A percentile compares a stretch with the other conserved stretches of the same genome.
phyloP scores from a whole-genome alignment of 2,113 vertebrate species.

The Odobenus rosmarus region DNA sequence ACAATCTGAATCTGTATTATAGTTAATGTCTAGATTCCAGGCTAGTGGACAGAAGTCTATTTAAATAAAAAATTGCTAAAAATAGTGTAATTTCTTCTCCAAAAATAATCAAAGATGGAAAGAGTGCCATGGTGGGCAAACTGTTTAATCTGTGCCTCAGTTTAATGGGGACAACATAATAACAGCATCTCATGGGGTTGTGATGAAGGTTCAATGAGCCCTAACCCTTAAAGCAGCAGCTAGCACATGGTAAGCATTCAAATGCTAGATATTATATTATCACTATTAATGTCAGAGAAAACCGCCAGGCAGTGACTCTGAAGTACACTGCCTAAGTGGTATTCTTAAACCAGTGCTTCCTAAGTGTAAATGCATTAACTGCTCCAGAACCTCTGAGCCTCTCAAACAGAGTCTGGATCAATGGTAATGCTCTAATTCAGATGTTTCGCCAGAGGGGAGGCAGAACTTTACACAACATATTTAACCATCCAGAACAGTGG shows the following conservation, averaged over 20 bases:
- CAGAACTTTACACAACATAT: not conserved
- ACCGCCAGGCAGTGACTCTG: not conserved
- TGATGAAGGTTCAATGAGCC: not conserved
- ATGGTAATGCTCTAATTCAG: not conserved
- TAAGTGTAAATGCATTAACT: not conserved
- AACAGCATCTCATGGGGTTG: not conserved
- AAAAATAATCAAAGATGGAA: not conserved
- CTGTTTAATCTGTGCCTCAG: not conserved
- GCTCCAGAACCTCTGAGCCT: not conserved
- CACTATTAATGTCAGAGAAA: not conserved
- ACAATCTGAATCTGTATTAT: not conserved
- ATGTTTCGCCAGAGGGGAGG: not conserved
- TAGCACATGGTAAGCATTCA: not conserved
- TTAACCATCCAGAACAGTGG: not conserved
- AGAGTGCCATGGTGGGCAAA: not conserved
- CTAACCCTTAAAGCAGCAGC: not conserved
- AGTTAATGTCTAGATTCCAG: not conserved
- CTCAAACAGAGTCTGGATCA: not conserved
- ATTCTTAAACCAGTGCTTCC: not conserved
- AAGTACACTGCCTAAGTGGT: not conserved
- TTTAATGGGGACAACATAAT: not conserved
- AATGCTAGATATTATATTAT: not conserved
- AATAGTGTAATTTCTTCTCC: not conserved
- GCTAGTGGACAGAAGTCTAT: not conserved
- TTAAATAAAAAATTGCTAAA: not conserved